Evolutionary conservation across 2,888 invertebrate genomes (phyloP).

Genomic region (Torymus aiolomorphi): DNA sequence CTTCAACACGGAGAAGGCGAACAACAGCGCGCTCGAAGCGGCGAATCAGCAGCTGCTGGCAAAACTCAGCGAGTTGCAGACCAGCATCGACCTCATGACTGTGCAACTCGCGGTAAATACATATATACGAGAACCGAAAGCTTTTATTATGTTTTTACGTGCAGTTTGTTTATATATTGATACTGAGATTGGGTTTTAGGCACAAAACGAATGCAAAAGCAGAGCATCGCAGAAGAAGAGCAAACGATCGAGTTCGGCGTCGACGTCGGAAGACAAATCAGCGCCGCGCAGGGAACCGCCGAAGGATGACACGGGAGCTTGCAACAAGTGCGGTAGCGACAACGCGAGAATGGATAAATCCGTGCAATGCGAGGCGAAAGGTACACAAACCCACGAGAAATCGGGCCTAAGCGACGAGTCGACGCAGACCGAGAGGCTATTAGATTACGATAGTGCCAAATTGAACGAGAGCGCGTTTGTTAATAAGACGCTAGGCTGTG

Average conservation of each 20-base stretch:
- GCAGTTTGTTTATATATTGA: too few relatives aligned
- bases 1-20: conserved; percentile 67
- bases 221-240: neutral
- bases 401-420: conserved; percentile 3
- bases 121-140: neutral
- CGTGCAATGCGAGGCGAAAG: conserved; percentile 1
- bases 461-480: neutral
- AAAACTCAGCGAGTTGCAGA: conserved; percentile 70
- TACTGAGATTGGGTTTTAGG: conserved; percentile 34
- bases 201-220: conserved; percentile 23
- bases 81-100: conserved; percentile 68
- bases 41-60: conserved; percentile 68
- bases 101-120: conserved; percentile 68
- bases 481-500: too few relatives aligned
- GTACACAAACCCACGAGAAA: conserved; percentile 30
- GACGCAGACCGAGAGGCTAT: conserved; percentile 49
- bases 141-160: neutral
- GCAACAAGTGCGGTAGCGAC: too few relatives aligned
- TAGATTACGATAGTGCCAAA: conserved; percentile 47
- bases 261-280: neutral
- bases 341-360: neutral
- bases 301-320: neutral
- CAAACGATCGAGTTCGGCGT: neutral
- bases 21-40: conserved; percentile 65
- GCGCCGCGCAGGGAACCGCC: neutral